Base-by-base conservation (phyloP, 2,888 invertebrate species). In the Caenorhabditis afra region DNA sequence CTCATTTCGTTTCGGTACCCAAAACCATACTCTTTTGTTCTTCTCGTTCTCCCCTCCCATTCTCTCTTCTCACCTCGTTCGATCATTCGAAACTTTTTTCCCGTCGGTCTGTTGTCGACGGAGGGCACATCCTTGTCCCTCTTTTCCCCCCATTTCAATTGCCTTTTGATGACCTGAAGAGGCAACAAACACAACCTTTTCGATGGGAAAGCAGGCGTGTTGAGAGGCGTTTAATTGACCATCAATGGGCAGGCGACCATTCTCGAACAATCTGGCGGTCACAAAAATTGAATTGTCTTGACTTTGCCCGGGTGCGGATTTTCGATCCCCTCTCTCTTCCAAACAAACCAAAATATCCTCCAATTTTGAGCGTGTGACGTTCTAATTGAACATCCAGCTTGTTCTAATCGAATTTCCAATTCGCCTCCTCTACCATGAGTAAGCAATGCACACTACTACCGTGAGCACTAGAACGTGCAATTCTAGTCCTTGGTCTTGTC, bases 141-240 rank as follows among this genome's bases (percentile, higher is more conserved):
- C 22, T 7, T 29, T 64, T 50, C 39, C 37, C 64, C 23, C 45
- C 50, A 52, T 41, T 64, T 64, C 50, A 18, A 18, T 47, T 29
- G 29, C 29, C 29, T 62, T 71, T 71, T 71, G 71, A 71, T 71
- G 71, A 71, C 71, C 71, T 64, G 71, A 62, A 71, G 62, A 71
- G 71, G 74, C 58, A 74, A 74, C 74, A 74, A n/a, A 74, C 71
- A 53, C 62, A 52, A 62, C 59, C 66, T 52, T 64, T 23, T 64
- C 65, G 49, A 49, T 29, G 35, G 16, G 39, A 57, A 74, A 74
- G 71, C 61, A 66, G n/a, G 52, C 66, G 74, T 74, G 66, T 59
- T 55, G 62, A 75, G 75, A 67, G 66, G 75, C 75, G 57, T 75
- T 75, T 75, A 75, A 75, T 75, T 75, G 75, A 75, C 67, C 75